Conservation (phyloP, 2,888 invertebrate genomes). For the Lagria hirta region DNA sequence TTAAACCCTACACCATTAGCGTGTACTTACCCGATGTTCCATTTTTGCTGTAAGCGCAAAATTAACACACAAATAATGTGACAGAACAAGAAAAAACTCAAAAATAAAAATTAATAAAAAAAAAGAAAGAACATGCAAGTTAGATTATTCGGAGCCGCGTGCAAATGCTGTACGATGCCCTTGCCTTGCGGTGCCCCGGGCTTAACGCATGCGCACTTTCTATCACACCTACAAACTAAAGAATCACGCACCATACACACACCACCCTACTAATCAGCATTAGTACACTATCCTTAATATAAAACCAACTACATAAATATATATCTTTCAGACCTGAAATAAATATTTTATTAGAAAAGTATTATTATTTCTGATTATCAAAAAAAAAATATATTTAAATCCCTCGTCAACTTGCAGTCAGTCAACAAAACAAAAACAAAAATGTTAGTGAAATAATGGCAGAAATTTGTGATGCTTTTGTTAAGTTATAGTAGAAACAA, state of each 20-base stretch:
- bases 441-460: conserved; percentile 35
- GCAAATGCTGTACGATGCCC: conserved; percentile 51
- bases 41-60: conserved; percentile 49
- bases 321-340: conserved; percentile 38
- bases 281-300: conserved; percentile 13
- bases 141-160: conserved; percentile 51
- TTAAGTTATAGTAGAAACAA: conserved; percentile 25
- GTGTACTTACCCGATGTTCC: conserved; percentile 51
- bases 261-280: conserved; percentile 13
- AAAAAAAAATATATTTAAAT: conserved; percentile 21
- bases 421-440: conserved; percentile 30
- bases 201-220: conserved; percentile 28
- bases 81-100: conserved; percentile 35
- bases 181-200: conserved; percentile 53
- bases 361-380: conserved; percentile 15
- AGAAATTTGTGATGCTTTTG: conserved; percentile 31
- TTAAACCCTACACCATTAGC: conserved; percentile 45
- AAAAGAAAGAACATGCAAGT: conserved; percentile 44
- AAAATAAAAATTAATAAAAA: conserved; percentile 7
- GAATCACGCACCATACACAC: conserved; percentile 14
- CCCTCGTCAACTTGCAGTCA: conserved; percentile 39
- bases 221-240: conserved; percentile 20
- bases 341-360: conserved; percentile 25
- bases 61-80: conserved; percentile 42
- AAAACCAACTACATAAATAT: conserved; percentile 8